Percentiles rank a stretch among this genome's conserved stretches.
Conservation (phyloP, 2,797 vertebrate genomes). For the Eulemur mongoz region DNA sequence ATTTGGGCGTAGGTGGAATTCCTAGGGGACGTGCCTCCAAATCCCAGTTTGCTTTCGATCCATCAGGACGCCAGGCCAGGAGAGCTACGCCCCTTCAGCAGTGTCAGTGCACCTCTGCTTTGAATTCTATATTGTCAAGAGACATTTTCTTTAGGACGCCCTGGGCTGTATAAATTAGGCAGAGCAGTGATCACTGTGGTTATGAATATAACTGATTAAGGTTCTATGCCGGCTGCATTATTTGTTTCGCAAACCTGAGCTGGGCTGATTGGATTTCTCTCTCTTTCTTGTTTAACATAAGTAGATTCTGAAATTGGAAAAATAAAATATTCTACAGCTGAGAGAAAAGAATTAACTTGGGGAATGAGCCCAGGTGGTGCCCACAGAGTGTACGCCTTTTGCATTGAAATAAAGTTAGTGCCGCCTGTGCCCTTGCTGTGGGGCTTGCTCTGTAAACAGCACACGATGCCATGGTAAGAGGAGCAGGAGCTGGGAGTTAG, state of each 20-base stretch:
- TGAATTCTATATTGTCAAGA: neutral
- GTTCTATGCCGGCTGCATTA: conserved; percentile 59
- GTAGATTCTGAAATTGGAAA: conserved; percentile 73
- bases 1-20: neutral
- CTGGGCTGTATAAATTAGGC: conserved; percentile 71
- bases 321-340: conserved; percentile 64
- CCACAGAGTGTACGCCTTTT: neutral
- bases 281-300: conserved; percentile 56
- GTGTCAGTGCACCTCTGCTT: neutral
- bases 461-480: accelerated
- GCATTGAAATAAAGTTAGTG: neutral
- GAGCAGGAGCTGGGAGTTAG: no score
- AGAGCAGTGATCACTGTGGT: conserved; percentile 59
- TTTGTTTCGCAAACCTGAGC: conserved; percentile 76
- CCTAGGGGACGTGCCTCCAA: neutral
- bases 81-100: neutral
- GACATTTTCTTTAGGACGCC: neutral
- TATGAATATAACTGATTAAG: conserved; percentile 73
- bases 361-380: conserved; percentile 48
- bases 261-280: conserved; percentile 66
- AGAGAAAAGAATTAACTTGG: conserved; percentile 62
- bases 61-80: neutral
- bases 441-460: neutral
- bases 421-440: accelerated
- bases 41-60: neutral